Base-by-base conservation (phyloP, 2,113 vertebrate species). In the cat (Felis catus) region DNA sequence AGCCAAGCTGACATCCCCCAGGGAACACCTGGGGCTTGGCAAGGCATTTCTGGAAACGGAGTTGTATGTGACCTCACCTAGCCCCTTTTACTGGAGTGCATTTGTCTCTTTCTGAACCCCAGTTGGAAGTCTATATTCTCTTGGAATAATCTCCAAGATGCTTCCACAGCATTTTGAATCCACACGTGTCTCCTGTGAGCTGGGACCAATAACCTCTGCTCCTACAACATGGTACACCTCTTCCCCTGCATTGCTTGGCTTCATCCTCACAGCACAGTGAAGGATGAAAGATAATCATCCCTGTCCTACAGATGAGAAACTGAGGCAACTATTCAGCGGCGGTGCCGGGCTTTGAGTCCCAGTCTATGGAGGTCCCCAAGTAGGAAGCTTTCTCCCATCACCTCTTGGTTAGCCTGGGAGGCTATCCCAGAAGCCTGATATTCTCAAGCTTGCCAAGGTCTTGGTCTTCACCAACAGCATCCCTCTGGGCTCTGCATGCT, bases 41-140 rank as follows among this genome's bases (percentile, higher is more conserved):
- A 68, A 87, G 78, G 7, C 86, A 83, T 68, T 91, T 91, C 68
- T 95, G 65, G 63, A 91, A 93, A 95, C 25, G 39, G 25, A 93
- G 23, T 41, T 85, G 3, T 84, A n/a, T 61, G 33, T 71, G 41
- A 82, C 66, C 41, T 95, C 68, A 90, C 71, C 55, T 89, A 31
- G 7, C 29, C 61, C 70, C 65, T 65, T 94, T 91, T 90, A 33
- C 65, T 45, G 25, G 70, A 70, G 83, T 63, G 58, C 12, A 66
- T 85, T 76, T 82, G 21, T 33, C 66, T 51, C 9, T 83, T 23
- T 89, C 78, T 94, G 63, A 92, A 82, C 45, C 65, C 25, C 33
- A 66, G 27, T 18, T 58, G 51, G 21, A 74, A 68, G 4, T n/a
- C 48, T 74, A 5, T 90, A 36, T 39, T 70, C 79, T 85, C 48